Conservation (phyloP, 2,113 vertebrate genomes). For the Mustelus asterias region DNA sequence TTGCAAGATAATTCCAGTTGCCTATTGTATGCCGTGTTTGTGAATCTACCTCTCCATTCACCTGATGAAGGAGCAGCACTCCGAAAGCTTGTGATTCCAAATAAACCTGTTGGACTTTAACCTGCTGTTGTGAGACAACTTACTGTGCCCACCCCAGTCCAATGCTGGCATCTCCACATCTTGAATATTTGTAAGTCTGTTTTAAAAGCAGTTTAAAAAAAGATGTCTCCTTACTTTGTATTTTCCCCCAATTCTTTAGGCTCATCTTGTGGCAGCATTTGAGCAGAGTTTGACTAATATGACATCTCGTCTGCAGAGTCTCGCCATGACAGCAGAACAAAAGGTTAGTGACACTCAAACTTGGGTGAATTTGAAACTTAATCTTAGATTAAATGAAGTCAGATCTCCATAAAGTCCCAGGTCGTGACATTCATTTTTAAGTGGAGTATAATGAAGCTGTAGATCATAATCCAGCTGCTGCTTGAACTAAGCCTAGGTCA, state of each 20-base stretch:
- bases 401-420: neutral
- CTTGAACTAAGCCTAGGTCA: neutral
- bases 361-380: neutral
- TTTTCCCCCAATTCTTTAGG: slow-evolving; percentile 53
- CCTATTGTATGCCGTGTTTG: too few species aligned
- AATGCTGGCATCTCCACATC: too few species aligned
- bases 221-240: neutral
- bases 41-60: too few species aligned
- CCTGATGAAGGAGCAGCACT: too few species aligned
- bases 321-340: slow-evolving; percentile 80
- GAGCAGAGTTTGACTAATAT: slow-evolving; percentile 89
- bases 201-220: neutral
- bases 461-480: neutral
- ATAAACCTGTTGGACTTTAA: too few species aligned
- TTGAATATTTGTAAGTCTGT: neutral
- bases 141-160: too few species aligned
- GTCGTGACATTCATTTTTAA: neutral
- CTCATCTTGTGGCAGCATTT: slow-evolving; percentile 89
- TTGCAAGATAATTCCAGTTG: too few species aligned
- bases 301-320: slow-evolving; percentile 79
- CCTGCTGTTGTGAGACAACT: too few species aligned
- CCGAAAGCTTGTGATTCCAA: too few species aligned
- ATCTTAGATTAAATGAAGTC: neutral
- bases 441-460: neutral
- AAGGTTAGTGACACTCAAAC: slow-evolving; percentile 62